Base-by-base conservation (phyloP, 2,888 invertebrate species). In the Lagria hirta region DNA sequence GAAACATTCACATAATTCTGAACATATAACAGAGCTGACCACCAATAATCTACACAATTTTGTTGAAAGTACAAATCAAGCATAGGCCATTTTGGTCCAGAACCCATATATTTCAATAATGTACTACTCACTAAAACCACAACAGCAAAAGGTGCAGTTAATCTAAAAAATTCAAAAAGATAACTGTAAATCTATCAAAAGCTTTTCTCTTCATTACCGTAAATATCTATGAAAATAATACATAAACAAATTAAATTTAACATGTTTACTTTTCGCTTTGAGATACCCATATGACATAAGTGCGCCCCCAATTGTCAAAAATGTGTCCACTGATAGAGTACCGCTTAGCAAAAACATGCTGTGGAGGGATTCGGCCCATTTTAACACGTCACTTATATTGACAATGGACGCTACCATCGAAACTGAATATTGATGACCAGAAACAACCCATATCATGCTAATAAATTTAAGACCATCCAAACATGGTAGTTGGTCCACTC, bases 91-190 rank as follows among this genome's bases (percentile, higher is more conserved):
- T 71, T 58, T 2, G 79, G 75, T 1, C 78, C 78, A 4, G 73
- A 71, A 1, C 75, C 74, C 16, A 76, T 35, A 51, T 74, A 72
- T 6, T 69, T 68, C 13, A 73, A 49, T 20, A 78, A 57, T 8
- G 75, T 74, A 2, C 73, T 66, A 23, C 69, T 68, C 7, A 76
- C 58, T 1, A 73, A 60, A 18, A 78, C 59, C 12, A 75, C 61
- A 1, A 73, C 63, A 3, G 69, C 69, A 40, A 76, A 69, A 1
- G 75, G 66, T 3, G 79, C 78, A 1, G 77, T 76, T 42, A 79
- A 60, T 57, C 78, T 75, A 43, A 16, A 54, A 41, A 11, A 21
- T 12, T 23, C 10, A 45, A 26, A 72, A 40, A 43, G 69, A 65
- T 2, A 64, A 48, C 34, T 75, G 75, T 2, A 77, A 43, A 24